Evolutionary conservation across 2,888 invertebrate genomes (phyloP).

Genomic region (Latrodectus hesperus): DNA sequence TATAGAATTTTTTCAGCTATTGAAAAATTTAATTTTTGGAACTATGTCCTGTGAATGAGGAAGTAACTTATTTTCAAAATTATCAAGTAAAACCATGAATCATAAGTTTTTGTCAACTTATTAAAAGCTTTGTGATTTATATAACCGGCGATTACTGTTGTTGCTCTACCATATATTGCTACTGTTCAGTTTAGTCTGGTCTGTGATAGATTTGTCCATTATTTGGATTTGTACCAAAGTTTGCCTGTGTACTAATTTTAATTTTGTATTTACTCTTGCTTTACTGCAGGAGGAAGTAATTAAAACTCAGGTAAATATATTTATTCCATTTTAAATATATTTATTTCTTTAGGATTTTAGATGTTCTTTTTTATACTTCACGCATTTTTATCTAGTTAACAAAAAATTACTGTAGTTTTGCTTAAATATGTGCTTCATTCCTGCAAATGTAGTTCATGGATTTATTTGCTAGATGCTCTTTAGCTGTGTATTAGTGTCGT

Average conservation of each 20-base stretch:
- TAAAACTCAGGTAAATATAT: conserved; percentile 66
- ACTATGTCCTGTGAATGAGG: too few relatives aligned
- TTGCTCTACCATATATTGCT: background rate
- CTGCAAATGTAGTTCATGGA: too few relatives aligned
- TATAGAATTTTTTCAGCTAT: too few relatives aligned
- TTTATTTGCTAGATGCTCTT: too few relatives aligned
- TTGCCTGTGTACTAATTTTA: conserved; percentile 53
- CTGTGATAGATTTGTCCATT: background rate
- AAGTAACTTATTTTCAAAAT: background rate
- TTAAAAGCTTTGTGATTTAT: background rate
- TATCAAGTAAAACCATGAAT: background rate
- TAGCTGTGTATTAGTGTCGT: too few relatives aligned
- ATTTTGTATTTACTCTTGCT: conserved; percentile 67
- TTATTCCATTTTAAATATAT: background rate
- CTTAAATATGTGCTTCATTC: background rate
- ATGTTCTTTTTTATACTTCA: background rate
- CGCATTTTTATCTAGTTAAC: background rate
- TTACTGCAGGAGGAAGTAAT: conserved; percentile 68
- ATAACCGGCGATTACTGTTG: background rate
- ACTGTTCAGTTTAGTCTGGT: background rate
- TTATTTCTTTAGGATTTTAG: background rate
- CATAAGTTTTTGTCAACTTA: too few relatives aligned
- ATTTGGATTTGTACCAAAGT: background rate
- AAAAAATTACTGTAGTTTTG: background rate
- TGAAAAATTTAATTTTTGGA: too few relatives aligned